These are phyloP conservation scores for Camponotus vicinus DNA, from an alignment of 1,140 invertebrate genomes.

Conservation along the genomic window DNA sequence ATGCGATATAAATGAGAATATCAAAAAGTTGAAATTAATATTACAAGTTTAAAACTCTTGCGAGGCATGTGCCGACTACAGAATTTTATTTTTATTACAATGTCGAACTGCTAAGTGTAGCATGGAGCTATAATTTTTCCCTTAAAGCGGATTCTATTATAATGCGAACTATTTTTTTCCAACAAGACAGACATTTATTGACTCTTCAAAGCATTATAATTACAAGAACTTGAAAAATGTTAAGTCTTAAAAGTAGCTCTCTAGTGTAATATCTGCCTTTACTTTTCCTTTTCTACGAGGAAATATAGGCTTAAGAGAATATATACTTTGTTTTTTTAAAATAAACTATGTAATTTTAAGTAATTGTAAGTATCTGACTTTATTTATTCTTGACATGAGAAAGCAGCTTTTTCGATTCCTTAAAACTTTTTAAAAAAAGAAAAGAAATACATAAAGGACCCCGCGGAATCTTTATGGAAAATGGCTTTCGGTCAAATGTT, in stretches of 20 bases:
- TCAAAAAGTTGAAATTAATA: conserved; percentile 54
- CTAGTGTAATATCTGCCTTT: conserved; percentile 4
- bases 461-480: too few species aligned
- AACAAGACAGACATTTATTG: conserved; percentile 49
- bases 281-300: too few species aligned
- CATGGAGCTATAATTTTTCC: conserved; percentile 40
- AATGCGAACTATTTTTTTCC: conserved; percentile 19
- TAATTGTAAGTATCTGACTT: not conserved
- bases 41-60: conserved; percentile 28
- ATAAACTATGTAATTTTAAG: not conserved
- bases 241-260: not conserved
- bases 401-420: not conserved
- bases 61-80: conserved; percentile 5
- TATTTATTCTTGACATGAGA: not conserved
- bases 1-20: conserved; percentile 36
- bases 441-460: not conserved
- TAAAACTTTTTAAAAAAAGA: not conserved
- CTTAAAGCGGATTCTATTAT: conserved; percentile 22
- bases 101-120: not conserved
- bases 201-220: conserved; percentile 37
- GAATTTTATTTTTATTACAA: conserved; percentile 48
- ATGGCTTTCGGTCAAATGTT: too few species aligned
- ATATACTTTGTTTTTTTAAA: conserved; percentile 42
- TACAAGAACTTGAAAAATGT: conserved; percentile 33
- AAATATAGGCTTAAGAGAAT: too few species aligned